Evolutionary conservation across 1,140 invertebrate species (phyloP).

Genomic region (Chrysoperla carnea): DNA sequence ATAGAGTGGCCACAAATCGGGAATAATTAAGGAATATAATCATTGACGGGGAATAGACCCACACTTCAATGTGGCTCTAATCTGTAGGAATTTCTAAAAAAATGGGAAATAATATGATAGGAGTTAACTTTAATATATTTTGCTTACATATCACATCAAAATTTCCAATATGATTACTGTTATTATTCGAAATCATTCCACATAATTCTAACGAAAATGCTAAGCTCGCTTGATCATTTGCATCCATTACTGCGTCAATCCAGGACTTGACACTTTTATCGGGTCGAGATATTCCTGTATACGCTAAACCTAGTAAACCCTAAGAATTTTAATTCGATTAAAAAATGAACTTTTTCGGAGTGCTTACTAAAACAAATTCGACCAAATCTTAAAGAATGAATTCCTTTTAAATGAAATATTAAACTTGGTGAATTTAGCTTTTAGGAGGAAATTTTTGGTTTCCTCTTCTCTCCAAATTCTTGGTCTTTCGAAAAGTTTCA

Average conservation of each 20-base stretch:
- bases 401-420: background rate
- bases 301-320: background rate
- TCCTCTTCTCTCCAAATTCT: too few species aligned
- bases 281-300: background rate
- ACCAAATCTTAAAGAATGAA: too few species aligned
- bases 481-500: too few species aligned
- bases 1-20: too few species aligned
- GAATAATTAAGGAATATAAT: too few species aligned
- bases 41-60: too few species aligned
- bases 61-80: too few species aligned
- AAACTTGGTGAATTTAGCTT: background rate
- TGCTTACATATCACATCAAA: background rate
- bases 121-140: too few species aligned
- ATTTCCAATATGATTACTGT: background rate
- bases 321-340: background rate
- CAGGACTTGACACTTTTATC: background rate
- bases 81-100: too few species aligned
- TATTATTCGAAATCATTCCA: background rate
- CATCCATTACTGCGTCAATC: background rate
- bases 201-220: background rate
- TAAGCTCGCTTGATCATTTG: background rate
- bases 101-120: too few species aligned
- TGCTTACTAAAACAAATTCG: too few species aligned
- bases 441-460: background rate
- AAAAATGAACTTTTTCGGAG: background rate